Evolutionary conservation across 2,888 invertebrate genomes (phyloP).

Genomic region (Drosophila peninsularis): DNA sequence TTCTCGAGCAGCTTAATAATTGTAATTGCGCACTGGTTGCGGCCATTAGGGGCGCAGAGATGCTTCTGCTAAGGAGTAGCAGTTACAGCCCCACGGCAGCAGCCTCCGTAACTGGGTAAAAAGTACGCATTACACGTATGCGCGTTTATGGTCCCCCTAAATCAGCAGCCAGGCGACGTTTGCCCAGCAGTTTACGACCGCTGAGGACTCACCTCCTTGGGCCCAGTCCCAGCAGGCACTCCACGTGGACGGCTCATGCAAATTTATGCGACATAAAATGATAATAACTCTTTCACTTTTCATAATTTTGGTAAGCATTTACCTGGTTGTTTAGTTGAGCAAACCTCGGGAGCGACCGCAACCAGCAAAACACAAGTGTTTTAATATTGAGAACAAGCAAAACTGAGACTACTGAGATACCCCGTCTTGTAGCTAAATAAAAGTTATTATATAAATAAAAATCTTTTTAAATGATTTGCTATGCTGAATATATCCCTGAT

Average conservation of each 20-base stretch:
- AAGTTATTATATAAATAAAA: neutral
- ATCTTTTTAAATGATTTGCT: neutral
- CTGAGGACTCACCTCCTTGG: constrained; percentile 19
- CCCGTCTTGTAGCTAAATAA: constrained; percentile 3
- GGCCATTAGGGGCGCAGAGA: constrained; percentile 24
- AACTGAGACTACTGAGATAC: neutral
- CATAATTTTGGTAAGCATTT: constrained; percentile 67
- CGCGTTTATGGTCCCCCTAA: constrained; percentile 35
- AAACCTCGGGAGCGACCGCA: constrained; percentile 12
- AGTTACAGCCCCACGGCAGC: constrained; percentile 10
- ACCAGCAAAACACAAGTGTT: constrained; percentile 37
- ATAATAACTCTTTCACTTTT: constrained; percentile 73
- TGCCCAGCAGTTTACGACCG: constrained; percentile 44
- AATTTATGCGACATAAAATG: constrained; percentile 74
- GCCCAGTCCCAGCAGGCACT: constrained; percentile 31
- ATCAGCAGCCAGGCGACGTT: constrained; percentile 34
- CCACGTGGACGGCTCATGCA: constrained; percentile 53
- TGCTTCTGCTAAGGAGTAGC: neutral
- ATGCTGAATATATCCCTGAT: neutral
- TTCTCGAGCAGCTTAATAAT: constrained; percentile 46
- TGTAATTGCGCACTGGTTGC: constrained; percentile 39
- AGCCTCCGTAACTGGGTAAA: constrained; percentile 26
- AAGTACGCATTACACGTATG: constrained; percentile 55
- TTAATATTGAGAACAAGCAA: constrained; percentile 5
- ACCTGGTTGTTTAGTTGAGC: constrained; percentile 60